Base-by-base conservation (phyloP, 1,140 invertebrate species). In the Ooceraea biroi region DNA sequence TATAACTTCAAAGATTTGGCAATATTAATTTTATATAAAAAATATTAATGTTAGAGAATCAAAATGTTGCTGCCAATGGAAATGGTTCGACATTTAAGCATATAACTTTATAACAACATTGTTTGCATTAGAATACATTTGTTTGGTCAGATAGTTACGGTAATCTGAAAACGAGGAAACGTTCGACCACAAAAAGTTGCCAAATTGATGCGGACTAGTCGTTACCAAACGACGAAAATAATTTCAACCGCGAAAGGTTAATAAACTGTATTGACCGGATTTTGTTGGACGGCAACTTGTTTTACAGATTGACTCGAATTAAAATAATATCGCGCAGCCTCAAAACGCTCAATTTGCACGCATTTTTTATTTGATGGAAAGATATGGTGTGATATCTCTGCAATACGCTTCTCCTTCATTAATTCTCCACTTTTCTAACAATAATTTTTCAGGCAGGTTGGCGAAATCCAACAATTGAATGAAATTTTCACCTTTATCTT, bases 101-200 rank as follows among this genome's bases (percentile, higher is more conserved):
- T 48, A 1, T 1, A 10, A 25, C 36, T 27, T 3, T 17, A 30
- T 11, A 4, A 17, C 7, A 8, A 77, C 2, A 0, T 41, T 22
- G 27, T n/a, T n/a, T 2, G 19, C 46, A 77, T 77, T 77, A 66
- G 44, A 48, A 14, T 48, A 66, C 52, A 48, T 66, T 41, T 63
- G n/a, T 76, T 14, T 22, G 27, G 60, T 22, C 27, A 52, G 27
- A 44, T 77, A 66, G 44, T 66, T 61, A 66, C 60, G 73, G 57
- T 77, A 77, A 77, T 83, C 44, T 66, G 50, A n/a, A 80, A 80
- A 46, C 76, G 50, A 80, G 36, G 73, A 88, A 78, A 69, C 44
- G 66, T 73, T 72, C 57, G 57, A 74, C 74, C 71, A 66, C 77
- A 87, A 85, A 63, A 82, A 86, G 71, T 88, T 78, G 84, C 61